Base-by-base conservation (phyloP, 2,797 vertebrate species). In the Mormyrus proboscirostris region DNA sequence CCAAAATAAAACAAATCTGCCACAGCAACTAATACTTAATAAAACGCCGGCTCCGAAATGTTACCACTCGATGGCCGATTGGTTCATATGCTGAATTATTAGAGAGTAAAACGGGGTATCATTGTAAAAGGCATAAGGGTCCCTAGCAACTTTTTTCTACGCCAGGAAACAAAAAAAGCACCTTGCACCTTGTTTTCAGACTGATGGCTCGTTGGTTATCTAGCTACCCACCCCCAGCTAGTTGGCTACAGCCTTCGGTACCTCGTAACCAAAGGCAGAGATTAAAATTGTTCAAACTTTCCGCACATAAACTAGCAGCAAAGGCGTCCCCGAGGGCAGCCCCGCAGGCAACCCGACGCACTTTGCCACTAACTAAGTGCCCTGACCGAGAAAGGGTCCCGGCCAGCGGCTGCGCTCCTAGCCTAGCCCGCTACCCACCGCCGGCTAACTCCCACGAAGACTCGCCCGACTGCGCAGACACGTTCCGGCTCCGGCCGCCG, bases 21-120 rank as follows among this genome's bases (percentile, higher is more conserved):
- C 57, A 86, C 91, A 93, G 89, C 90, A 92, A 91, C 89, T 91
- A 89, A 92, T 92, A 92, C 69, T n/a, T 5, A 93, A 90, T 92
- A 29, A 53, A 83, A 79, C 47, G 47, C 82, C 51, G n/a, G 86
- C 49, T 62, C 50, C 41, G 2, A 44, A 87, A 50, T 85, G 62
- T 89, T 38, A 55, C 12, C 19, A 86, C 6, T 22, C 7, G 53
- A 87, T 38, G 29, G 14, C 53, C 16, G 38, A n/a, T 50, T 82
- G 12, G 22, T 88, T 87, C 49, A 79, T 0, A 59, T 33, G 14
- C 25, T 44, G 12, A 82, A 79, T 29, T 51, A 82, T 55, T 88
- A 87, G 82, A 44, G 19, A 79, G 22, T 53, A 55, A 55, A 89
- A 62, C 25, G 25, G 6, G 49, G 44, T 41, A n/a, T 7, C 25